phyloP scores from a whole-genome alignment of 2,888 invertebrate species.

The Aromia moschata region DNA sequence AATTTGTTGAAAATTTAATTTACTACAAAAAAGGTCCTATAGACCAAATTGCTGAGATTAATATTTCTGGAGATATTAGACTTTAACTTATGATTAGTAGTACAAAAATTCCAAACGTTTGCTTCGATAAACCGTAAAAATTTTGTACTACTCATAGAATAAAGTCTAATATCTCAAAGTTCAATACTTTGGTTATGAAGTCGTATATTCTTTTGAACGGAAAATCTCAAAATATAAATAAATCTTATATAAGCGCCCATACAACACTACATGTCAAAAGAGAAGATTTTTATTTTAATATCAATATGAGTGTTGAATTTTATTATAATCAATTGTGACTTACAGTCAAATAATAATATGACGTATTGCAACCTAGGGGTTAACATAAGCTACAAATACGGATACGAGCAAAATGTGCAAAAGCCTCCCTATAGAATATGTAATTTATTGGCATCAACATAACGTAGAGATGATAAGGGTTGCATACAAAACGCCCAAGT shows the following conservation, averaged over 20 bases:
- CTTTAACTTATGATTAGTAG: no score
- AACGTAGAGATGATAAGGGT: slow-evolving; percentile 17
- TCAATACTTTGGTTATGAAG: slow-evolving; percentile 15
- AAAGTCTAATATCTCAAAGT: slow-evolving; percentile 4
- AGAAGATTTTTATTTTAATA: no score
- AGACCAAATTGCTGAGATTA: no score
- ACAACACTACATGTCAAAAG: neutral
- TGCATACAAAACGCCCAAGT: slow-evolving; percentile 19
- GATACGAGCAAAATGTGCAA: slow-evolving; percentile 15
- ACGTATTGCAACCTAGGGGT: slow-evolving; percentile 1
- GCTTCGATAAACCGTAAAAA: no score
- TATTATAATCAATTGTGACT: no score
- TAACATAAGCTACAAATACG: slow-evolving; percentile 16
- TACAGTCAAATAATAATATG: no score
- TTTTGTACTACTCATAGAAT: no score
- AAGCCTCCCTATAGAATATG: slow-evolving; percentile 17
- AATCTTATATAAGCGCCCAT: slow-evolving; percentile 4
- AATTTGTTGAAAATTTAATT: no score
- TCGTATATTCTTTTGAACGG: neutral
- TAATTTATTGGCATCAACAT: slow-evolving; percentile 19
- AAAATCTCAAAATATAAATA: slow-evolving; percentile 5
- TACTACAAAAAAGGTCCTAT: no score
- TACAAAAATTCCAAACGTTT: no score
- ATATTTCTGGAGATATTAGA: no score
- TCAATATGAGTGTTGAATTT: no score